Evolutionary conservation across 2,888 invertebrate genomes (phyloP), one percentile per base, ranked within the genome.

Genomic region (Patella pellucida): DNA sequence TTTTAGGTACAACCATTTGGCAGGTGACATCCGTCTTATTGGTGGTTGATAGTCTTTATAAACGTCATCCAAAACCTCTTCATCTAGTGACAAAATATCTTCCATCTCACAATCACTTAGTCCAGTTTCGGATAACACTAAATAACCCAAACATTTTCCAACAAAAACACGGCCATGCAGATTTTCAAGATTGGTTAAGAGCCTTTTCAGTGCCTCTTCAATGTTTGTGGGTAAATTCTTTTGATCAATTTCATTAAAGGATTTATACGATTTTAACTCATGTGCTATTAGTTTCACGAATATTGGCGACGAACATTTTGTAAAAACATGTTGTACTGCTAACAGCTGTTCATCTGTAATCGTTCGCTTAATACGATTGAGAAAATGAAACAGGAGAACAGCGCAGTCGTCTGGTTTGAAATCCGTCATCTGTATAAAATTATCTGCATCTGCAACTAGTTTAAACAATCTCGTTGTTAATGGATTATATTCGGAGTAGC

Each of bases 71-170:
- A 89, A 79, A 2, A 89, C 89, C 51, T 81, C 85, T 50, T 90
- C 90, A 76, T 90, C 90, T 14, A 90, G 76, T 5, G 90, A 90
- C 52, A 91, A 78, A n/a, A 91, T 73, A 74, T 91, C 91, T 69
- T 89, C 88, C 87, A 91, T 89, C 82, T 91, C 91, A 76, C 85
- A 84, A 80, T 90, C 90, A 77, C 89, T 89, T 16, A 91, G 79
- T 5, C 91, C 91, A 2, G 86, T 86, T 0, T 76, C 79, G 1
- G 90, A 90, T 19, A 88, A 88, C 12, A 86, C 88, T 52, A 90
- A 71, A 78, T 87, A 89, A 27, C 87, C 84, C 69, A 90, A 78
- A 5, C 85, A 78, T 52, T 85, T 81, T 0, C 85, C 78, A 7
- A 89, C 87, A 11, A 89, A 71, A 0, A 76, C 74, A 23, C 74